A percentile compares a stretch with the other conserved stretches of the same genome.
Conservation (phyloP, 2,888 invertebrate species). For the Dendrolimus houi region DNA sequence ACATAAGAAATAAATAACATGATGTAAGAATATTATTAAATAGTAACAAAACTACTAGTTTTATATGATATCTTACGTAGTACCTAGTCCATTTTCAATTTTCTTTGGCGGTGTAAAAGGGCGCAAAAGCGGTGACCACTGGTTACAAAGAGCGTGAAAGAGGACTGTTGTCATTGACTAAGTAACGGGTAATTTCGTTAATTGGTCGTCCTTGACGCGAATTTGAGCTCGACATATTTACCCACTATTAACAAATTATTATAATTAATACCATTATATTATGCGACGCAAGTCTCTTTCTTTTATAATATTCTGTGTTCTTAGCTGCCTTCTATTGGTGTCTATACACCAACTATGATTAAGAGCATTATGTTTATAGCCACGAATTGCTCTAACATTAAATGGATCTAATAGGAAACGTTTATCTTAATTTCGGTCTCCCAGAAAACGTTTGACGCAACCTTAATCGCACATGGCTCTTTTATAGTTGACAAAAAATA, state of each 20-base stretch:
- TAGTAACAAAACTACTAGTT: too few relatives aligned
- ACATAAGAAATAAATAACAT: too few relatives aligned
- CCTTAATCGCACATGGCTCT: conserved; percentile 32
- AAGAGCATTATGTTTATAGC: conserved; percentile 69
- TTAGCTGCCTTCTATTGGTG: conserved; percentile 32
- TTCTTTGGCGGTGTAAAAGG: too few relatives aligned
- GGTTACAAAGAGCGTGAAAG: too few relatives aligned
- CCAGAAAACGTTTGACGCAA: conserved; percentile 66
- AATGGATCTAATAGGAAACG: conserved; percentile 65
- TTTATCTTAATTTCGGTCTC: conserved; percentile 67
- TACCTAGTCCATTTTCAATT: too few relatives aligned
- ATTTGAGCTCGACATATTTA: too few relatives aligned
- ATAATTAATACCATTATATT: not conserved
- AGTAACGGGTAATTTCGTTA: not conserved
- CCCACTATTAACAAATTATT: too few relatives aligned
- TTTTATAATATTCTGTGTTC: conserved; percentile 20
- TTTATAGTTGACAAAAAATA: conserved; percentile 35
- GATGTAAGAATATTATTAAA: too few relatives aligned
- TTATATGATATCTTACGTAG: too few relatives aligned
- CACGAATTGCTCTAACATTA: conserved; percentile 59
- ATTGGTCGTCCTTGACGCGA: too few relatives aligned
- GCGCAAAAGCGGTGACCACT: too few relatives aligned
- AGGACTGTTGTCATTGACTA: not conserved
- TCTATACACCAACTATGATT: conserved; percentile 49
- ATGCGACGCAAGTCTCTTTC: not conserved